phyloP scores from a whole-genome alignment of 2,113 vertebrate genomes.

The Desmodus rotundus region DNA sequence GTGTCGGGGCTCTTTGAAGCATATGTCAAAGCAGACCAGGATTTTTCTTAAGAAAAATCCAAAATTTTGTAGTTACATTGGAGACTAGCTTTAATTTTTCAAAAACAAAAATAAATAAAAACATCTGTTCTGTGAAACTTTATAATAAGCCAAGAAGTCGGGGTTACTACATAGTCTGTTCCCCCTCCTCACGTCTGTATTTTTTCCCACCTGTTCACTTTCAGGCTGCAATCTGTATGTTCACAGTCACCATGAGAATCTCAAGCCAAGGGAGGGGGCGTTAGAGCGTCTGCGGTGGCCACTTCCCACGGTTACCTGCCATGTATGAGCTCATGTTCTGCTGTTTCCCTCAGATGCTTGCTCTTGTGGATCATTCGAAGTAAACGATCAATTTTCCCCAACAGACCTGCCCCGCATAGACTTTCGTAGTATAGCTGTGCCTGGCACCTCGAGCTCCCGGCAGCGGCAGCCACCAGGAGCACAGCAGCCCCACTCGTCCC shows the following conservation, averaged over 20 bases:
- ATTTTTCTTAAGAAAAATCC: background rate
- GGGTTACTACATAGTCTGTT: background rate
- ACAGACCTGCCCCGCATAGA: conserved; percentile 95
- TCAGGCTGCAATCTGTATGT: background rate
- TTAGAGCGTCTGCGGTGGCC: background rate
- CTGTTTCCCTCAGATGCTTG: background rate
- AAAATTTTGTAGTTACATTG: background rate
- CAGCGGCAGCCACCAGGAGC: conserved; percentile 60
- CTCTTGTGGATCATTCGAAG: background rate
- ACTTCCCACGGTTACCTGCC: background rate
- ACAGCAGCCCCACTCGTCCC: conserved; percentile 63
- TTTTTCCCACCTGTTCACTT: background rate
- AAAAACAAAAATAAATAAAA: background rate
- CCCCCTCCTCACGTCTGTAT: background rate
- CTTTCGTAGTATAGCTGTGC: conserved; percentile 96
- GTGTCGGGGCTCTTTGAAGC: background rate
- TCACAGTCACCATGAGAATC: background rate
- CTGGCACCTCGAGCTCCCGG: conserved; percentile 85
- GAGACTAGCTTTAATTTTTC: background rate
- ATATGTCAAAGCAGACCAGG: background rate
- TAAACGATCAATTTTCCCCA: conserved; percentile 21
- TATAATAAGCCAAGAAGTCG: background rate
- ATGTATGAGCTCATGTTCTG: background rate
- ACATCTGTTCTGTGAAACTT: background rate
- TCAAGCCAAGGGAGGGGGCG: background rate